A percentile compares a stretch with the other conserved stretches of the same genome.
phyloP scores from a whole-genome alignment of 2,797 vertebrate species.

The Sarcoramphus papa region DNA sequence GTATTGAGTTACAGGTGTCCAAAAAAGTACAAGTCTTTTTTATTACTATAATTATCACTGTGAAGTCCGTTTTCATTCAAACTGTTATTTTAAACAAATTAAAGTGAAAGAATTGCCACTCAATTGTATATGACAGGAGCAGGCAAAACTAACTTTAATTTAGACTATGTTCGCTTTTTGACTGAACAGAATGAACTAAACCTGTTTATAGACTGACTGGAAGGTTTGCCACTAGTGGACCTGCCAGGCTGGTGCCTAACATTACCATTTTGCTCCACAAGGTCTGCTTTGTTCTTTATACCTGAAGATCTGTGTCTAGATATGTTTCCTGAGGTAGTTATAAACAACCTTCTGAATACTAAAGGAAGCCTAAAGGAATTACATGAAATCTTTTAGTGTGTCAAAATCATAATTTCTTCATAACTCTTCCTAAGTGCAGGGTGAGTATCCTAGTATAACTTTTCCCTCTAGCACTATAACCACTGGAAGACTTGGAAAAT shows the following conservation, averaged over 20 bases:
- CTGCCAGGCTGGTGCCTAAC: background rate
- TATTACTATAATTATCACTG: background rate
- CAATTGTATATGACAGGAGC: too few species aligned
- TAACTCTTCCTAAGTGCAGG: background rate
- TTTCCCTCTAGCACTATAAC: background rate
- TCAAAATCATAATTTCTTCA: background rate
- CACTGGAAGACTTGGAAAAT: background rate
- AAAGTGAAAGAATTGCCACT: background rate
- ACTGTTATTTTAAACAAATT: background rate
- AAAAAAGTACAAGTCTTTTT: background rate
- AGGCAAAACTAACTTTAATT: background rate
- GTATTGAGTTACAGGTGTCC: fast-evolving
- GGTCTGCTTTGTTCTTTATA: background rate
- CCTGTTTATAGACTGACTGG: background rate
- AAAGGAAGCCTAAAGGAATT: background rate
- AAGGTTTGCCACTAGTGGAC: background rate
- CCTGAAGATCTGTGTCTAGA: background rate
- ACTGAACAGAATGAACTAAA: background rate
- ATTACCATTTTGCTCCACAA: background rate
- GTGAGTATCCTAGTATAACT: fast-evolving
- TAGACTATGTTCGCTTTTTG: background rate
- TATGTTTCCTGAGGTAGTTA: background rate
- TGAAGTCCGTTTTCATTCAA: background rate
- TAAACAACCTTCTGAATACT: background rate
- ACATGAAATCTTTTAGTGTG: background rate